Evolutionary conservation across 2,113 vertebrate genomes (phyloP).

Genomic region (Lampris megalopsis): DNA sequence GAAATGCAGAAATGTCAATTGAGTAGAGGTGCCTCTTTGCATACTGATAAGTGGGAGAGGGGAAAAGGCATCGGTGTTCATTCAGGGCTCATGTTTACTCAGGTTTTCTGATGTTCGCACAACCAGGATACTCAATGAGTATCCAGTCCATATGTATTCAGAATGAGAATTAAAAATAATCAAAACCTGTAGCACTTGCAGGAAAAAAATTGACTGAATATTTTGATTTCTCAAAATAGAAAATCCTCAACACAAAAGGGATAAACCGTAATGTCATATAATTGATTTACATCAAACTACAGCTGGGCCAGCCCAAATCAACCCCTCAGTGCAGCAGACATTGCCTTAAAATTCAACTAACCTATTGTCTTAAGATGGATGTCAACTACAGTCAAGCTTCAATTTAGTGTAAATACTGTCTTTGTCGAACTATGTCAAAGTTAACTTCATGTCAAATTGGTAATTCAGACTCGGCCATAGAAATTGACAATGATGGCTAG

Average conservation of each 20-base stretch:
- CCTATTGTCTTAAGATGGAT: no score
- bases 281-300: background rate
- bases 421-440: no score
- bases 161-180: background rate
- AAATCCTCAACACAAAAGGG: background rate
- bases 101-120: no score
- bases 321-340: background rate
- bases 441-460: no score
- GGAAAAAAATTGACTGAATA: background rate
- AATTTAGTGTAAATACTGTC: no score
- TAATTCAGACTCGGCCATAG: no score
- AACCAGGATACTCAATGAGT: background rate
- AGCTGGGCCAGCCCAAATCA: background rate
- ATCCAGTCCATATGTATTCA: background rate
- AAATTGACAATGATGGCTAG: no score
- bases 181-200: background rate
- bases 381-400: no score
- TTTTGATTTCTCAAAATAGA: background rate
- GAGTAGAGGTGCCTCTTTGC: background rate
- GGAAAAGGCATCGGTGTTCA: background rate
- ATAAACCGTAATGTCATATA: background rate
- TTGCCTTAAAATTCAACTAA: no score
- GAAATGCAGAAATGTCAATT: background rate
- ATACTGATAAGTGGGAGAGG: background rate
- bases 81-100: no score